A percentile compares a stretch with the other conserved stretches of the same genome.
Evolutionary conservation across 2,888 invertebrate genomes (phyloP).

Genomic region (Agrotis segetum): DNA sequence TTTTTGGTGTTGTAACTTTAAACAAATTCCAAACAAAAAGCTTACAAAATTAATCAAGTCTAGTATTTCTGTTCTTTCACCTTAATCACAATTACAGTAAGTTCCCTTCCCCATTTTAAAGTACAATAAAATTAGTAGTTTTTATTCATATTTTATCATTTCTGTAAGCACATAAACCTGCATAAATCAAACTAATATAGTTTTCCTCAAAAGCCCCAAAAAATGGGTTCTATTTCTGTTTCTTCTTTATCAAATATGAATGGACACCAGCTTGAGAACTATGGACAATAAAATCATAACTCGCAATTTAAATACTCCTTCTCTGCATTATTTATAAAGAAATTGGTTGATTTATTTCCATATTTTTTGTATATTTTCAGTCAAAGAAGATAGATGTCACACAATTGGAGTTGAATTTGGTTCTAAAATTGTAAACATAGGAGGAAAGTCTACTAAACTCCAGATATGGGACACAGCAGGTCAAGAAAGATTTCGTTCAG

Average conservation of each 20-base stretch:
- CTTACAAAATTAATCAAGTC: not conserved
- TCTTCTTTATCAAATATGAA: too few relatives aligned
- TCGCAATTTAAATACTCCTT: not conserved
- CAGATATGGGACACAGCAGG: conserved; percentile 98
- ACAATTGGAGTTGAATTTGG: conserved; percentile 97
- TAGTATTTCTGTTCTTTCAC: not conserved
- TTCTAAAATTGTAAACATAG: conserved; percentile 95
- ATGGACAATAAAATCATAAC: not conserved
- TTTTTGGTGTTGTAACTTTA: not conserved
- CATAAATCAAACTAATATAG: too few relatives aligned
- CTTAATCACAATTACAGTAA: conserved; percentile 30
- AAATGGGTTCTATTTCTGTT: not conserved
- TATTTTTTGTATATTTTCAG: conserved; percentile 82
- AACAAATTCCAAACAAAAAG: not conserved
- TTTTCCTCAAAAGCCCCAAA: not conserved
- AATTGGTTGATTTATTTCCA: conserved; percentile 3
- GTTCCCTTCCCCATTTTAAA: conserved; percentile 25
- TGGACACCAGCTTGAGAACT: not conserved
- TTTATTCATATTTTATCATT: not conserved
- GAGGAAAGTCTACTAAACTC: conserved; percentile 95
- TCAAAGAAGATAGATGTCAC: conserved; percentile 96
- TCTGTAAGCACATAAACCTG: too few relatives aligned
- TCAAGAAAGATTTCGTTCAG: conserved; percentile 99
- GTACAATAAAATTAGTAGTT: conserved; percentile 6
- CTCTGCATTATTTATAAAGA: not conserved